These are phyloP conservation scores for Thaleichthys pacificus DNA, from an alignment of 2,797 vertebrate species.

Conservation along the genomic window DNA sequence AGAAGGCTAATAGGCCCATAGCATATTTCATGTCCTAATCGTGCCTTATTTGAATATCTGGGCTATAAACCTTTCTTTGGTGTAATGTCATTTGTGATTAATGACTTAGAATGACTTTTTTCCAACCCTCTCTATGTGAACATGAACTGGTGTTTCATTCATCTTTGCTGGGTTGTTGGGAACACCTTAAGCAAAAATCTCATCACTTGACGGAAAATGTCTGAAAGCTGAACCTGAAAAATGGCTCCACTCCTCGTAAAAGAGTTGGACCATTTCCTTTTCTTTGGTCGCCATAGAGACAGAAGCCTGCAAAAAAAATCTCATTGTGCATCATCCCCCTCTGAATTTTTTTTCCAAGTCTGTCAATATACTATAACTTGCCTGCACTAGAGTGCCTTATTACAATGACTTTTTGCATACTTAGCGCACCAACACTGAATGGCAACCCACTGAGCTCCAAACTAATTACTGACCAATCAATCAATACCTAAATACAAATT, in stretches of 20 bases:
- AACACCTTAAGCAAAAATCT: slow-evolving; percentile 42
- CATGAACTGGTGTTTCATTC: slow-evolving; percentile 62
- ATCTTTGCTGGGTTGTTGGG: slow-evolving; percentile 51
- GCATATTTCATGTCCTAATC: slow-evolving; percentile 47
- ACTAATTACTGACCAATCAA: not conserved
- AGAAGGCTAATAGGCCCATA: slow-evolving; percentile 33
- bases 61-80: slow-evolving; percentile 44
- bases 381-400: too few species aligned
- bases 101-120: slow-evolving; percentile 40
- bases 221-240: slow-evolving; percentile 16
- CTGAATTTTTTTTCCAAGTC: too few species aligned
- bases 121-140: slow-evolving; percentile 29
- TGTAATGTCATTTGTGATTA: slow-evolving; percentile 52
- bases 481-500: not conserved
- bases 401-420: too few species aligned
- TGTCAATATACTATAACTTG: too few species aligned
- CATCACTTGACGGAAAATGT: slow-evolving; percentile 18
- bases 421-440: not conserved
- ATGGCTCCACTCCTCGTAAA: slow-evolving; percentile 17
- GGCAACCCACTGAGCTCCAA: not conserved
- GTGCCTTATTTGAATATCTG: slow-evolving; percentile 49
- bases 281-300: slow-evolving; percentile 43
- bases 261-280: slow-evolving; percentile 26
- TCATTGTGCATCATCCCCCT: too few species aligned
- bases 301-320: slow-evolving; percentile 13